These are phyloP conservation scores for Calypte anna DNA, from an alignment of 2,113 vertebrate genomes.

Conservation along the genomic window DNA sequence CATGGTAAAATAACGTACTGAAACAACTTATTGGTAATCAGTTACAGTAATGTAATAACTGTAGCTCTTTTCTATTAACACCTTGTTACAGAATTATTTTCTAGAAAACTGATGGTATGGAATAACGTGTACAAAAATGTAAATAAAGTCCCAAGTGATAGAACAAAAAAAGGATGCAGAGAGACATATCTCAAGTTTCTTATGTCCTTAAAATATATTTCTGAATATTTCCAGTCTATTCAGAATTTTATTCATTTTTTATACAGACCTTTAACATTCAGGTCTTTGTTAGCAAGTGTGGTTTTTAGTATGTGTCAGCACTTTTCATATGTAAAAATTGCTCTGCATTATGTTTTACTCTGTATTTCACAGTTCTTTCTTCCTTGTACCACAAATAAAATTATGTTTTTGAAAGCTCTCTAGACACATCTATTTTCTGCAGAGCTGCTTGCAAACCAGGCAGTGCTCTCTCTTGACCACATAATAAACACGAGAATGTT, in stretches of 20 bases:
- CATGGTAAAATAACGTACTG: not conserved
- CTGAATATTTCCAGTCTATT: not conserved
- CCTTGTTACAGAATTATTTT: not conserved
- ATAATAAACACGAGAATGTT: not conserved
- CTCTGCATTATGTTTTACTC: not conserved
- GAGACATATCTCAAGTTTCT: not conserved
- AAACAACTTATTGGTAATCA: not conserved
- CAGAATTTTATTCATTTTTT: not conserved
- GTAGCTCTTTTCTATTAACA: not conserved
- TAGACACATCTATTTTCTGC: not conserved
- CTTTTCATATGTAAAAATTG: not conserved
- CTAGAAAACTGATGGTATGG: not conserved
- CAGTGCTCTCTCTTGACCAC: not conserved
- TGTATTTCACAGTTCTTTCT: not conserved
- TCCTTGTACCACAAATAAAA: not conserved
- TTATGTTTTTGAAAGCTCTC: conserved; percentile 39
- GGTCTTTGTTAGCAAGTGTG: not conserved
- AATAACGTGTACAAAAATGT: not conserved
- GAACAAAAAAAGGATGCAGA: not conserved
- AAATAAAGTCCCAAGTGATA: not conserved
- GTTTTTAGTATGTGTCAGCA: not conserved
- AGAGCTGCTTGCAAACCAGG: not conserved
- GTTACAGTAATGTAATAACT: not conserved
- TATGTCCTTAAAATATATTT: not conserved
- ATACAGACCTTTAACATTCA: not conserved